Base-by-base conservation (phyloP, 2,888 invertebrate species). In the Sinopyrophorus schimmeli region DNA sequence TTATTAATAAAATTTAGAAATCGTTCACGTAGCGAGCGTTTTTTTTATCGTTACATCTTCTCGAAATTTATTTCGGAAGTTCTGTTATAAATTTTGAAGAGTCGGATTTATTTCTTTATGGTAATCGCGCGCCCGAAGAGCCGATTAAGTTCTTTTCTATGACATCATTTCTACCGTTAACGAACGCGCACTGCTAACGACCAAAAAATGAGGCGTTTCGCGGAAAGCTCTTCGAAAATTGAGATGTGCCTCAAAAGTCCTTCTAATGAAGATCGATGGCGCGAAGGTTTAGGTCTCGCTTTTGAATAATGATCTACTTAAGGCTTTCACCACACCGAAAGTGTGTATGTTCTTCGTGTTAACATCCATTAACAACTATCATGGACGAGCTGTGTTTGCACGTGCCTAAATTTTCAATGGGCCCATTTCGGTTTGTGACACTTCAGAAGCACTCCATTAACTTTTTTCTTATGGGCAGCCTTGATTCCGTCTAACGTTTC, bases 111-210 rank as follows among this genome's bases (percentile, higher is more conserved):
- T 50, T 44, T 46, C 39, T 28, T 11, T 42, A 41, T 37, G 41
- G n/a, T 30, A 42, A 48, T 40, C 46, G 35, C 46, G 44, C 44
- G 49, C 43, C 43, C 44, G 38, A 44, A 49, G 44, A 49, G 44
- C 38, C 39, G 44, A 50, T 50, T 50, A 41, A 38, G 47, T 46
- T 46, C 47, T 47, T 26, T 39, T 23, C 17, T 37, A 42, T 48
- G 48, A 48, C 48, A 48, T 48, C 48, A 42, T 24, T 35, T 41
- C 34, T 42, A 48, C 48, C 35, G 41, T 42, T 47, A 47, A 28
- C 30, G 10, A 42, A 34, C 17, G 30, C 32, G 31, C 11, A n/a
- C n/a, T n/a, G n/a, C n/a, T n/a, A n/a, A n/a, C n/a, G n/a, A n/a
- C n/a, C n/a, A n/a, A n/a, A n/a, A n/a, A n/a, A n/a, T n/a, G n/a